Percentiles rank a stretch among this genome's conserved stretches.
Conservation (phyloP, 1,140 invertebrate species). For the Psilanteris sp. region DNA sequence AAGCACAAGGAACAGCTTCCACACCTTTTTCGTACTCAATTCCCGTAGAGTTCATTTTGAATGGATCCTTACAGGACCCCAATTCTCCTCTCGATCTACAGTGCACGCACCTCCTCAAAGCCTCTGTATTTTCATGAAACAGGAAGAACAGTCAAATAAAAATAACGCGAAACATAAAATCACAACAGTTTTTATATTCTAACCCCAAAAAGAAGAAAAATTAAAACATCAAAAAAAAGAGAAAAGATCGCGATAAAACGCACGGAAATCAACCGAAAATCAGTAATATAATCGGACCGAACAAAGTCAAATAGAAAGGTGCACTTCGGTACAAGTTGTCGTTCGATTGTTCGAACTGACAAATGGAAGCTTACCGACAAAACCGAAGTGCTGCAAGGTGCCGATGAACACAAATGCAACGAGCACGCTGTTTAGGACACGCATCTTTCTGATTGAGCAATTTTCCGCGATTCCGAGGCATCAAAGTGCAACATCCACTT, state of each 20-base stretch:
- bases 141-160: too few relatives aligned
- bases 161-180: too few relatives aligned
- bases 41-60: constrained; percentile 87
- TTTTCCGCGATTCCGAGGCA: neutral
- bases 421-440: neutral
- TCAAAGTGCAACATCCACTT: constrained; percentile 30
- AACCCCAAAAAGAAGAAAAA: too few relatives aligned
- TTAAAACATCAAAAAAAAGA: too few relatives aligned
- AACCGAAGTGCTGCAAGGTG: neutral
- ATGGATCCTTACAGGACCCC: constrained; percentile 93
- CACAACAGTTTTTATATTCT: too few relatives aligned
- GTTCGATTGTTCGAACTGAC: too few relatives aligned
- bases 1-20: constrained; percentile 89
- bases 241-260: too few relatives aligned
- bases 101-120: constrained; percentile 85
- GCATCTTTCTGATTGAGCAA: constrained; percentile 37
- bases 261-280: too few relatives aligned
- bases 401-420: neutral
- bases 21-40: constrained; percentile 85
- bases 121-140: constrained; percentile 7
- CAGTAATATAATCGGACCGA: too few relatives aligned
- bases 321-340: too few relatives aligned
- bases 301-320: too few relatives aligned
- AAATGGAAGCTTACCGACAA: constrained; percentile 36
- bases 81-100: constrained; percentile 92